A percentile compares a stretch with the other conserved stretches of the same genome.
Conservation (phyloP, 2,113 vertebrate genomes). For the Malurus melanocephalus region DNA sequence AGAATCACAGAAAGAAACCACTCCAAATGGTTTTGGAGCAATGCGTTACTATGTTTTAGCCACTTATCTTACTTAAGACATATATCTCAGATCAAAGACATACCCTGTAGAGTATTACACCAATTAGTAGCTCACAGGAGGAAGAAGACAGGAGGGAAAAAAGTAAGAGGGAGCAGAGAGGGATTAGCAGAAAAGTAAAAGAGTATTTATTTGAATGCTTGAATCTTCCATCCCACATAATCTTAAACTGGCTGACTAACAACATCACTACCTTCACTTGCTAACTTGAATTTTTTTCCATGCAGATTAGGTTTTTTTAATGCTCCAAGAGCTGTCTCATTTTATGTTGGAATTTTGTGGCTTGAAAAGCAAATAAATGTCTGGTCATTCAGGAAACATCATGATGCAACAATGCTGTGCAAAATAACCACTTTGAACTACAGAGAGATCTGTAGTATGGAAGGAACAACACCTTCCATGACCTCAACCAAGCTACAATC, state of each 20-base stretch:
- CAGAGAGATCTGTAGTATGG: accelerated
- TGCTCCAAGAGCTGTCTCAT: background rate
- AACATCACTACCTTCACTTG: background rate
- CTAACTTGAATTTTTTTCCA: background rate
- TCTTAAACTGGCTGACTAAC: conserved; percentile 9
- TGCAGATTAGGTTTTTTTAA: background rate
- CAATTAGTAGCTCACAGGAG: background rate
- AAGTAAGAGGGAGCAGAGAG: background rate
- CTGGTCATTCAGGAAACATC: background rate
- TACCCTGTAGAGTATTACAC: background rate
- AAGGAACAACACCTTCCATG: background rate
- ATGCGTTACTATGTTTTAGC: background rate
- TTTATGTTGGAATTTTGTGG: background rate
- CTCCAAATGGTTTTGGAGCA: accelerated
- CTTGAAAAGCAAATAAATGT: background rate
- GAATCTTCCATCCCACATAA: background rate
- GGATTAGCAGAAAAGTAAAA: conserved; percentile 34
- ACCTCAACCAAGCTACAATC: conserved; percentile 13
- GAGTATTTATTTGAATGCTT: conserved; percentile 5
- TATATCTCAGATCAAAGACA: background rate
- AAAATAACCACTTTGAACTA: background rate
- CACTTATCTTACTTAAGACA: background rate
- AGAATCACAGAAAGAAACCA: background rate
- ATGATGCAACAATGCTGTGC: background rate
- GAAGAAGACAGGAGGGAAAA: background rate